A percentile compares a stretch with the other conserved stretches of the same genome.
Evolutionary conservation across 2,888 invertebrate species (phyloP).

Genomic region (Elmis aenea): DNA sequence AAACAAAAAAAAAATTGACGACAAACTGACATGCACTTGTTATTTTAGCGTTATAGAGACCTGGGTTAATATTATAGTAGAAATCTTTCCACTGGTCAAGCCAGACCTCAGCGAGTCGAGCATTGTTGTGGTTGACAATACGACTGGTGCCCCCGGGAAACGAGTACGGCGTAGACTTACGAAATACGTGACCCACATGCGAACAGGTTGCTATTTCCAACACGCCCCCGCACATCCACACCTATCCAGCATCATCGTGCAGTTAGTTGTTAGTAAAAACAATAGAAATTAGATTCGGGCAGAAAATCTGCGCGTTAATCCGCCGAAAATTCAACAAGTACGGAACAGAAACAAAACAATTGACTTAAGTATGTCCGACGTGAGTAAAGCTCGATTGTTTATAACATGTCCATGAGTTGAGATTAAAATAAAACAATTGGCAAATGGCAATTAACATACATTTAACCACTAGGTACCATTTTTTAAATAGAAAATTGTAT

Average conservation of each 20-base stretch:
- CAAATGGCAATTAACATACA: too few species aligned
- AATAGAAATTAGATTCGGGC: not conserved
- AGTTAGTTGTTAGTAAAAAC: slow-evolving; percentile 13
- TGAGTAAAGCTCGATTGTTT: too few species aligned
- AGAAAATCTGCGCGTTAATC: too few species aligned
- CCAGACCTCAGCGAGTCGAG: slow-evolving; percentile 97
- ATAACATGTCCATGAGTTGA: too few species aligned
- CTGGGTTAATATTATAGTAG: slow-evolving; percentile 98
- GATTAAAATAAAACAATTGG: too few species aligned
- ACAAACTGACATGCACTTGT: too few species aligned
- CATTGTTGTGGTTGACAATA: slow-evolving; percentile 98
- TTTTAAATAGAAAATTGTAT: too few species aligned
- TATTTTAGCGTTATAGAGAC: slow-evolving; percentile 55
- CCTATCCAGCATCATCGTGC: slow-evolving; percentile 52
- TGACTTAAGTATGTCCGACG: too few species aligned
- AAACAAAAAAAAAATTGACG: slow-evolving; percentile 18
- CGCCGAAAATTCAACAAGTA: too few species aligned
- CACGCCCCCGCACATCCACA: slow-evolving; percentile 96
- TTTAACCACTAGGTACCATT: too few species aligned
- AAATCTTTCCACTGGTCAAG: slow-evolving; percentile 98
- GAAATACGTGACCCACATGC: slow-evolving; percentile 94
- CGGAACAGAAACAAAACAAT: too few species aligned
- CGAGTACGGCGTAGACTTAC: slow-evolving; percentile 96
- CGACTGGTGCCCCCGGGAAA: slow-evolving; percentile 97
- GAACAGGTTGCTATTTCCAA: slow-evolving; percentile 93